Evolutionary conservation across 2,888 invertebrate genomes (phyloP), one percentile per base, ranked within the genome.

Genomic region (Acronicta leporina): DNA sequence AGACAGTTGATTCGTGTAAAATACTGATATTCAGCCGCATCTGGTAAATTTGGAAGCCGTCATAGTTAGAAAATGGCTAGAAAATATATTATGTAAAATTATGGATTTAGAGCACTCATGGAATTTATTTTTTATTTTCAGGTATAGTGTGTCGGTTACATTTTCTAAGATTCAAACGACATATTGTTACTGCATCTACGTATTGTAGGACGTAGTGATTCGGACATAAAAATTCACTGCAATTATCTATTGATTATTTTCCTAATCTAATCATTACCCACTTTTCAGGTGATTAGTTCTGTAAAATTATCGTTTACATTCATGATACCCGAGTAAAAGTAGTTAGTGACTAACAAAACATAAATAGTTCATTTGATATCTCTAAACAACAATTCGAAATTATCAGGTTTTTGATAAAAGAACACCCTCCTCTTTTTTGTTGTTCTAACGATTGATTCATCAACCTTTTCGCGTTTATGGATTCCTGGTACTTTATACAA

Each of bases 401-500:
- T 59, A 47, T 54, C 57, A 56, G 33, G 20, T 0, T 13, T 41
- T 27, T 47, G 55, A 71, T 71, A 56, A 60, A 8, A 2, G 4
- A 11, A 33, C 33, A 33, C 5, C 33, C 4, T 1, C 35, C 33
- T 33, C 7, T 33, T 33, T 6, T n/a, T n/a, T n/a, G n/a, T 38
- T 38, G 6, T 50, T 49, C 33, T 20, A 42, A 56, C 25, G 10
- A 53, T 52, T 63, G 48, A 45, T n/a, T n/a, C n/a, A 9, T 44
- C 8, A 41, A 54, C 30, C 52, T 68, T 33, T 45, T 58, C 3
- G n/a, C 13, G 33, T 62, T 79, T 59, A 80, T 87, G 73, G 4
- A 35, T 38, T 63, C 82, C 82, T 87, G 49, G 79, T 81, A 79
- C 25, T 47, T 52, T 59, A 67, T 74, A 58, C 69, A 68, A 75